A percentile compares a stretch with the other conserved stretches of the same genome.
Evolutionary conservation across 2,113 vertebrate genomes (phyloP).

Genomic region (Cathartes aura): DNA sequence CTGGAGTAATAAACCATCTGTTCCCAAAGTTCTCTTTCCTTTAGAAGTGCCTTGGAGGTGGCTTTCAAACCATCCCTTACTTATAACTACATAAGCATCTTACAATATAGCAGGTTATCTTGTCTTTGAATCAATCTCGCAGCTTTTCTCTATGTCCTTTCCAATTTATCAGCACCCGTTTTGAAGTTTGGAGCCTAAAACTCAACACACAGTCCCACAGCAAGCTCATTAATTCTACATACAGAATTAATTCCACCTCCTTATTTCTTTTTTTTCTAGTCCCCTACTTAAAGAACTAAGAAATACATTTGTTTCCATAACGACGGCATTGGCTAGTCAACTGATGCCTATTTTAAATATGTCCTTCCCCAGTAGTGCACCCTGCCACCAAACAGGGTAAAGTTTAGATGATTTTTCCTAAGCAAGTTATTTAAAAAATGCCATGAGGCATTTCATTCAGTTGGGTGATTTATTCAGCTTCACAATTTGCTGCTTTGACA

Average conservation of each 20-base stretch:
- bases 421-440: neutral
- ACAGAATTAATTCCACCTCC: neutral
- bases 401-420: neutral
- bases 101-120: neutral
- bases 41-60: neutral
- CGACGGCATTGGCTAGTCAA: neutral
- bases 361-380: neutral
- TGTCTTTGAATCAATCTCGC: neutral
- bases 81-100: neutral
- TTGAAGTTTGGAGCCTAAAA: neutral
- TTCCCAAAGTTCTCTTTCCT: neutral
- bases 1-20: neutral
- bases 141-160: neutral
- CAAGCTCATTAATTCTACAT: neutral
- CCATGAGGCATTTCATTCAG: neutral
- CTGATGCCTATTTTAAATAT: neutral
- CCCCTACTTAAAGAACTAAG: neutral
- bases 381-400: neutral
- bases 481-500: neutral
- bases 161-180: neutral
- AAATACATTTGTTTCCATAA: neutral
- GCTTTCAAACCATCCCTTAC: neutral
- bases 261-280: neutral
- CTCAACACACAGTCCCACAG: neutral
- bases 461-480: neutral